Evolutionary conservation across 2,113 vertebrate species (phyloP).

Genomic region (Rattus rattus): DNA sequence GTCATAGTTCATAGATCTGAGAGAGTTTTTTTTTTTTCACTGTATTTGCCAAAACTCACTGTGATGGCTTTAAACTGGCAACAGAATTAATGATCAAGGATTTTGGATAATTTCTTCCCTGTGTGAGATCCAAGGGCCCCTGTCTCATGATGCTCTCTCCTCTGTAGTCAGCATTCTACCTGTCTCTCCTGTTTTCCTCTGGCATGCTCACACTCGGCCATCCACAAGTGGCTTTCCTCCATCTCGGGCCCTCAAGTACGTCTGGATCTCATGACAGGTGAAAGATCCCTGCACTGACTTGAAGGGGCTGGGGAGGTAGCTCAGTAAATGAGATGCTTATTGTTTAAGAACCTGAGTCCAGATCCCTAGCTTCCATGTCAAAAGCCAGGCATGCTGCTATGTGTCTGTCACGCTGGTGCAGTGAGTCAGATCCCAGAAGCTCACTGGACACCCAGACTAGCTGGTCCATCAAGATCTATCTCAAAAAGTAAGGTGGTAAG

Average conservation of each 20-base stretch:
- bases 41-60: not conserved
- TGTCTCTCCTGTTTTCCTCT: not conserved
- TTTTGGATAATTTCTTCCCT: not conserved
- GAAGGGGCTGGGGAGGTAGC: too few species aligned
- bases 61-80: not conserved
- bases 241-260: not conserved
- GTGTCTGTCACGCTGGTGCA: too few species aligned
- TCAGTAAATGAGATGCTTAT: not conserved
- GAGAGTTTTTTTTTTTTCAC: not conserved
- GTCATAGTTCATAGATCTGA: not conserved
- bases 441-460: not conserved
- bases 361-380: not conserved
- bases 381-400: too few species aligned
- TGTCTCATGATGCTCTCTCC: not conserved
- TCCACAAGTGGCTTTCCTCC: constrained; percentile 30
- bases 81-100: not conserved
- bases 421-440: not conserved
- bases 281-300: not conserved
- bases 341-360: not conserved
- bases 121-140: not conserved
- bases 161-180: not conserved
- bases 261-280: constrained; percentile 15
- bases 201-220: not conserved
- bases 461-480: not conserved
- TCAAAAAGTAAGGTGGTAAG: not conserved